phyloP scores from a whole-genome alignment of 1,140 invertebrate genomes.

The Tenebrio molitor region DNA sequence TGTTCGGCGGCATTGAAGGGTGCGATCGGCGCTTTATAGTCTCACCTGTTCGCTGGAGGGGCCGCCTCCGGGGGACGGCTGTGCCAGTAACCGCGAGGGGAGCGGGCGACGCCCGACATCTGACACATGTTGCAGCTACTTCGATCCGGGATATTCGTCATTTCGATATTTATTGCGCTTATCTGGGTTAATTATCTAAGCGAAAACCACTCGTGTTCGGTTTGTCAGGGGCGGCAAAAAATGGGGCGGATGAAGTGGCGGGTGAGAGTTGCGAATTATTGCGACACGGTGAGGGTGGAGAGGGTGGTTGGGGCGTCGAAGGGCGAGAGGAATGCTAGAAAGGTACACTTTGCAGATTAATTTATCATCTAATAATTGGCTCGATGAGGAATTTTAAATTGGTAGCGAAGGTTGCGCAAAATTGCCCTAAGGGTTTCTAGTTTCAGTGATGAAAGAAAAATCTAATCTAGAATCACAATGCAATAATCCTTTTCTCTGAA shows the following conservation, averaged over 20 bases:
- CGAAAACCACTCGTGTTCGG: conserved; percentile 33
- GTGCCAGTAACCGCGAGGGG: conserved; percentile 3
- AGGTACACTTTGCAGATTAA: no score
- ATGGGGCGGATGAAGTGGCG: conserved; percentile 25
- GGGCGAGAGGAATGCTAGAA: no score
- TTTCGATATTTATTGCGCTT: conserved; percentile 38
- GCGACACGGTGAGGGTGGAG: no score
- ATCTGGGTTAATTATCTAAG: conserved; percentile 29
- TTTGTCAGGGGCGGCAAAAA: conserved; percentile 44
- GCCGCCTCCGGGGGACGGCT: not conserved
- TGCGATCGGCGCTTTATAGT: conserved; percentile 30
- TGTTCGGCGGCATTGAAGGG: conserved; percentile 27
- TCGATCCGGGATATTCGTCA: conserved; percentile 17
- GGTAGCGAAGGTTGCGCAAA: no score
- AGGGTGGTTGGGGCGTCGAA: no score
- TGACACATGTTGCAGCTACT: conserved; percentile 35
- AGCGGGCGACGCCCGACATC: conserved; percentile 3
- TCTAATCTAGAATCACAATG: no score
- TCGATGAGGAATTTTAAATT: no score
- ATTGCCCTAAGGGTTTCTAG: no score
- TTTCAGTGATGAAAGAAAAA: no score
- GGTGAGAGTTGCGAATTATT: no score
- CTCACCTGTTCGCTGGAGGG: conserved; percentile 27
- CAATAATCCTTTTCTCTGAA: no score
- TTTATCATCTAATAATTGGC: no score